Evolutionary conservation across 2,113 vertebrate genomes (phyloP).

Genomic region (Syngnathus typhle): DNA sequence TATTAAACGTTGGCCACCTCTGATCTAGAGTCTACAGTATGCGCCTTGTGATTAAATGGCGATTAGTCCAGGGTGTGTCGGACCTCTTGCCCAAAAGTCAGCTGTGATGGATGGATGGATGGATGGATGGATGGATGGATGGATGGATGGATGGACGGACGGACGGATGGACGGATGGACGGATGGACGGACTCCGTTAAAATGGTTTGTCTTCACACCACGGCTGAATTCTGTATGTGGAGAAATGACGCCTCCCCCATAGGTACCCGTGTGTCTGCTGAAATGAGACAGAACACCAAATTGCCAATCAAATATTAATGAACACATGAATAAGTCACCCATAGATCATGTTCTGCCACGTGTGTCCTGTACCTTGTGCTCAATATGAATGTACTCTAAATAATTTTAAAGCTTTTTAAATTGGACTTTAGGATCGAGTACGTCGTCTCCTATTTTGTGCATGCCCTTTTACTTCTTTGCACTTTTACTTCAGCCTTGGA

Average conservation of each 20-base stretch:
- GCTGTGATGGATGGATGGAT: neutral
- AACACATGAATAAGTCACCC: neutral
- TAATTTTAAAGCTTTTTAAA: constrained; percentile 6
- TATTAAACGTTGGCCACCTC: no score
- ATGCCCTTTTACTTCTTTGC: constrained; percentile 6
- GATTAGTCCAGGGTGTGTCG: no score
- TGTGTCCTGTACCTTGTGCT: neutral
- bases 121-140: no score
- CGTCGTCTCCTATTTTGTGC: neutral
- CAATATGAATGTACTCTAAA: neutral
- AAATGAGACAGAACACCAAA: neutral
- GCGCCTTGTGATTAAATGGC: no score
- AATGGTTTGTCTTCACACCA: no score
- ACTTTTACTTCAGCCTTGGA: constrained; percentile 9
- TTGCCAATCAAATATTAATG: neutral
- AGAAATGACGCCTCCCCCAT: no score
- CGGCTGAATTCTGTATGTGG: no score
- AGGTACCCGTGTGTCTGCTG: no score
- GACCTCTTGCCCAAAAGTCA: neutral
- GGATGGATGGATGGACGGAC: no score
- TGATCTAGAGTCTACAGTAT: no score
- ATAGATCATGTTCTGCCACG: neutral
- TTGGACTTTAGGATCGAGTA: neutral
- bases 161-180: neutral
- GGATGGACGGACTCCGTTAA: no score